A percentile compares a stretch with the other conserved stretches of the same genome.
phyloP scores from a whole-genome alignment of 30 jellyfish, hydroid and myxozoan species.

The Hydractinia symbiolongicarpus region DNA sequence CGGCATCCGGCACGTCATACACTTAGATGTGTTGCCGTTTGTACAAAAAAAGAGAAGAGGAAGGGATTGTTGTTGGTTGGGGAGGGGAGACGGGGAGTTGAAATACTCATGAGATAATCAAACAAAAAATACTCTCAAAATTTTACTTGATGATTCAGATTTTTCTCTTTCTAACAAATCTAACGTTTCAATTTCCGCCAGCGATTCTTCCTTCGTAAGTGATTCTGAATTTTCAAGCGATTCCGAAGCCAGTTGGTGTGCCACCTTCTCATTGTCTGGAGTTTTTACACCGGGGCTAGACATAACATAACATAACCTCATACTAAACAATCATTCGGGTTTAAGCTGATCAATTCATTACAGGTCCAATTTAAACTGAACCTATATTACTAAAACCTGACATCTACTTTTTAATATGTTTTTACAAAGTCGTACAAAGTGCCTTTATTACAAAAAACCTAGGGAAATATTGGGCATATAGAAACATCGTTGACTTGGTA shows the following conservation, averaged over 20 bases:
- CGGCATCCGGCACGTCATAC: too few relatives aligned
- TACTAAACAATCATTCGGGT: too few relatives aligned
- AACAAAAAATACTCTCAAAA: neutral
- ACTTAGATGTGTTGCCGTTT: too few relatives aligned
- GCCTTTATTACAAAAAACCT: neutral
- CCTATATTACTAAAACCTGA: neutral
- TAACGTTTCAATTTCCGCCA: neutral
- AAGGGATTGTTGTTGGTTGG: too few relatives aligned
- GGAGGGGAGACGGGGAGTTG: too few relatives aligned
- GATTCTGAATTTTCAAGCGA: neutral
- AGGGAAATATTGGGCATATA: too few relatives aligned
- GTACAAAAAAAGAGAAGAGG: too few relatives aligned
- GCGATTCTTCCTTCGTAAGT: neutral
- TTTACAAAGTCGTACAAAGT: neutral
- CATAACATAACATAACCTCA: too few relatives aligned
- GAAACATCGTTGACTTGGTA: too few relatives aligned
- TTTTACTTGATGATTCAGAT: neutral
- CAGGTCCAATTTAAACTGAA: too few relatives aligned
- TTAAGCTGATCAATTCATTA: neutral
- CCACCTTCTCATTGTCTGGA: slow-evolving; percentile 44
- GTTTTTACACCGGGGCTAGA: slow-evolving; percentile 84
- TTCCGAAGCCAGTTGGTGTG: neutral
- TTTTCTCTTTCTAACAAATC: neutral
- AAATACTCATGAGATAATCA: neutral
- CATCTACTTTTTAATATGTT: neutral